Evolutionary conservation across 2,113 vertebrate genomes (phyloP).

Genomic region (Amblyornis subalaris): DNA sequence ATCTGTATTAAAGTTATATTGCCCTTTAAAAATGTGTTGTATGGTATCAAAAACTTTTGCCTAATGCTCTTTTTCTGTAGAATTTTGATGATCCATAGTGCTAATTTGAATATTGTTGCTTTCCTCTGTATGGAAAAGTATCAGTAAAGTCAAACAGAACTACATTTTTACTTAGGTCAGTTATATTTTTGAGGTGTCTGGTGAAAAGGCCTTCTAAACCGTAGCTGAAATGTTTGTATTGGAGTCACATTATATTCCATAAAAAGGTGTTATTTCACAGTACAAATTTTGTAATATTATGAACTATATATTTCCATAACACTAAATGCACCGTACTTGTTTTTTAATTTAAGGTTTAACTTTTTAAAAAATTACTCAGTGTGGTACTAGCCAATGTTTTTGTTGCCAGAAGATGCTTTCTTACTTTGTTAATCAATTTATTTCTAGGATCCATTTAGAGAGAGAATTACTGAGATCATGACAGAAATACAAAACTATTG

Average conservation of each 20-base stretch:
- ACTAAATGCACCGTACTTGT: background rate
- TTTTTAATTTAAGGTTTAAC: background rate
- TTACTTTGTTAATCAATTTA: background rate
- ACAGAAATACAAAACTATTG: slow-evolving; percentile 82
- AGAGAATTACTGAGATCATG: slow-evolving; percentile 87
- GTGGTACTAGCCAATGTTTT: background rate
- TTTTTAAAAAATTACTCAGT: background rate
- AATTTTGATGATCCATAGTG: background rate
- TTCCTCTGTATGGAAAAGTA: background rate
- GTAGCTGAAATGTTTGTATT: background rate
- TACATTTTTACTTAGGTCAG: background rate
- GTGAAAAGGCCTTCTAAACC: background rate
- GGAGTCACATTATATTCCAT: background rate
- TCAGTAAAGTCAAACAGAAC: background rate
- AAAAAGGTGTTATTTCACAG: background rate
- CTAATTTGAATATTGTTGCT: background rate
- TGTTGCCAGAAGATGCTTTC: background rate
- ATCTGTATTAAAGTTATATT: background rate
- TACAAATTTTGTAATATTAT: background rate
- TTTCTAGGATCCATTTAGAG: slow-evolving; percentile 90
- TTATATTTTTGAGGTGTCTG: background rate
- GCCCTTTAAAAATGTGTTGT: background rate
- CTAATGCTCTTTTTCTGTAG: background rate
- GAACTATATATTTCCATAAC: background rate
- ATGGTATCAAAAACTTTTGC: background rate